Evolutionary conservation across 2,888 invertebrate species (phyloP).

Genomic region (Thera britannica): DNA sequence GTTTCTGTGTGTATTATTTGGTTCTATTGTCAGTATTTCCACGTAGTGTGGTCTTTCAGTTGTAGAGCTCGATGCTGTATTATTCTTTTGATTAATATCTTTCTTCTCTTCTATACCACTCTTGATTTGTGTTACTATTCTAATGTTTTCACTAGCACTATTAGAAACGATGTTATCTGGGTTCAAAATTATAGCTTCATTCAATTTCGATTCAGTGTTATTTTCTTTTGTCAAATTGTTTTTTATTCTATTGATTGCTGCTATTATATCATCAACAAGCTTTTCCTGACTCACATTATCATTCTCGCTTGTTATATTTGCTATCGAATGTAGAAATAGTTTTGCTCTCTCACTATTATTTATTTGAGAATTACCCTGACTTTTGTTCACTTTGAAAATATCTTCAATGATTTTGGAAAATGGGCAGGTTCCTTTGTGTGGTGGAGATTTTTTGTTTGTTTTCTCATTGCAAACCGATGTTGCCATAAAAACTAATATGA

Average conservation of each 20-base stretch:
- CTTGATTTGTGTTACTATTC: constrained; percentile 56
- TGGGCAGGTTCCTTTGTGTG: constrained; percentile 66
- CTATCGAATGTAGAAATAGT: constrained; percentile 84
- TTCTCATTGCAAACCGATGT: constrained; percentile 46
- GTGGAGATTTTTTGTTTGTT: constrained; percentile 40
- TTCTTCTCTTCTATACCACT: constrained; percentile 69
- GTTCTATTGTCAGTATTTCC: constrained; percentile 75
- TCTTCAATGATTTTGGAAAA: constrained; percentile 77
- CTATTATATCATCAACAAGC: constrained; percentile 73
- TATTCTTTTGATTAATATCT: constrained; percentile 42
- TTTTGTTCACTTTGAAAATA: constrained; percentile 71
- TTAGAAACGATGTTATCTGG: constrained; percentile 48
- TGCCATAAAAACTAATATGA: constrained; percentile 48
- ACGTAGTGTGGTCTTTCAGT: constrained; percentile 65
- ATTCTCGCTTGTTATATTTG: constrained; percentile 70
- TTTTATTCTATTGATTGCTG: constrained; percentile 76
- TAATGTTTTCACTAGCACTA: constrained; percentile 41
- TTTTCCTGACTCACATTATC: constrained; percentile 66
- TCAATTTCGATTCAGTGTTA: constrained; percentile 61
- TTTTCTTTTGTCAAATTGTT: constrained; percentile 62
- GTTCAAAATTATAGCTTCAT: constrained; percentile 73
- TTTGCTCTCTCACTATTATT: constrained; percentile 81
- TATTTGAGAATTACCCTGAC: constrained; percentile 50
- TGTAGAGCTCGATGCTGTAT: constrained; percentile 34
- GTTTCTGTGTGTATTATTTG: constrained; percentile 62